A percentile compares a stretch with the other conserved stretches of the same genome.
Conservation (phyloP, 1,140 invertebrate species). For the Drosophila nasuta region DNA sequence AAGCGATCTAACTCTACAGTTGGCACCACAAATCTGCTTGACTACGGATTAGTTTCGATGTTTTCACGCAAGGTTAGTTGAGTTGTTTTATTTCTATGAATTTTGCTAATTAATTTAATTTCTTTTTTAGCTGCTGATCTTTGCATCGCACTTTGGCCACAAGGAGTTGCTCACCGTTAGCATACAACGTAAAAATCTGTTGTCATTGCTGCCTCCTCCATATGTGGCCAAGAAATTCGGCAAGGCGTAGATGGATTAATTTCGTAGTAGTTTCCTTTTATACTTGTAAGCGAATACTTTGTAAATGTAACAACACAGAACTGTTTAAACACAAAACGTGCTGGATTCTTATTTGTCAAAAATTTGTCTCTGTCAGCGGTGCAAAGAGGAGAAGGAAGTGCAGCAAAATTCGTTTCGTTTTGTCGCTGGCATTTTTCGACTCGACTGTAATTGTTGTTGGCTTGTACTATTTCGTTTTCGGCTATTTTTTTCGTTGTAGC, state of each 20-base stretch:
- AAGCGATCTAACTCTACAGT: too few species aligned
- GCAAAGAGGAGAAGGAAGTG: neutral
- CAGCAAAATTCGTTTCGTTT: slow-evolving; percentile 74
- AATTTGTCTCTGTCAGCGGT: slow-evolving; percentile 70
- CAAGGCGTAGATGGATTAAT: slow-evolving; percentile 13
- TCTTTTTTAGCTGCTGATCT: slow-evolving; percentile 88
- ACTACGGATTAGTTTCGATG: too few species aligned
- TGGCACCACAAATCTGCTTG: too few species aligned
- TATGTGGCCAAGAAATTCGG: slow-evolving; percentile 87
- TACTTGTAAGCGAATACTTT: neutral
- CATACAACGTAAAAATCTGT: slow-evolving; percentile 87
- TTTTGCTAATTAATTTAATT: slow-evolving; percentile 1
- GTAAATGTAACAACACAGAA: slow-evolving; percentile 11
- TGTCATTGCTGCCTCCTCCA: slow-evolving; percentile 88
- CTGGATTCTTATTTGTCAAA: slow-evolving; percentile 33
- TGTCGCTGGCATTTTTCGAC: slow-evolving; percentile 72
- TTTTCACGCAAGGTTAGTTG: too few species aligned
- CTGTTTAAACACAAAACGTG: neutral
- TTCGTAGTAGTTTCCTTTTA: neutral
- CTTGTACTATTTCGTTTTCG: slow-evolving; percentile 37
- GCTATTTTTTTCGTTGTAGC: slow-evolving; percentile 16
- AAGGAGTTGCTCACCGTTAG: slow-evolving; percentile 89
- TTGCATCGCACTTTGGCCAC: slow-evolving; percentile 85
- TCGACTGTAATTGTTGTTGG: slow-evolving; percentile 71
- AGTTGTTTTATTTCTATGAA: neutral